phyloP scores from a whole-genome alignment of 64 coral and sea anemone species.

The Acropora tenuis region DNA sequence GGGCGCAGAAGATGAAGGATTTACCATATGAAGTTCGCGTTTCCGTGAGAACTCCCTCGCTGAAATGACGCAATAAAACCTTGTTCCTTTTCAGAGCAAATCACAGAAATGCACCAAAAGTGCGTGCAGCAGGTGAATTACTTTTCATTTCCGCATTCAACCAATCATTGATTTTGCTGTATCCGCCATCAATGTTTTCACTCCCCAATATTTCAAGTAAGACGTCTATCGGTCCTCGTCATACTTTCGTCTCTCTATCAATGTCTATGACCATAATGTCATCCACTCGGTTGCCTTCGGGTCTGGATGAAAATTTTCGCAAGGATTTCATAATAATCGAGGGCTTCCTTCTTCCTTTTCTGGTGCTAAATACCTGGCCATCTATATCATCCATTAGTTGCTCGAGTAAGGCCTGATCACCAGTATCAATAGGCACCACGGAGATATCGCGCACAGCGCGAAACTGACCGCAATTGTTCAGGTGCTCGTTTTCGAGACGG shows the following conservation, averaged over 20 bases:
- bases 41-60: too few relatives aligned
- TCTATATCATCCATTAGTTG: constrained; percentile 90
- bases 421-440: constrained; percentile 88
- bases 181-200: too few relatives aligned
- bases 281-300: not conserved
- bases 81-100: too few relatives aligned
- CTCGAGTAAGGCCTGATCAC: constrained; percentile 79
- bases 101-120: too few relatives aligned
- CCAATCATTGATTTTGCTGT: too few relatives aligned
- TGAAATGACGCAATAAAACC: too few relatives aligned
- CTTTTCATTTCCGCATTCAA: too few relatives aligned
- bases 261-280: not conserved
- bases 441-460: constrained; percentile 97
- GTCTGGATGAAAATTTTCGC: constrained; percentile 4
- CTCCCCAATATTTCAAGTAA: too few relatives aligned
- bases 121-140: too few relatives aligned
- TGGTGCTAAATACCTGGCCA: constrained; percentile 12
- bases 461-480: constrained; percentile 99
- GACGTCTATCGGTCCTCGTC: not conserved
- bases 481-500: constrained; percentile 98
- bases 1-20: too few relatives aligned
- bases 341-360: not conserved
- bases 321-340: not conserved
- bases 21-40: too few relatives aligned
- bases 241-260: constrained; percentile 4